Evolutionary conservation across 1,140 invertebrate species (phyloP).

Genomic region (Drosophila lini): DNA sequence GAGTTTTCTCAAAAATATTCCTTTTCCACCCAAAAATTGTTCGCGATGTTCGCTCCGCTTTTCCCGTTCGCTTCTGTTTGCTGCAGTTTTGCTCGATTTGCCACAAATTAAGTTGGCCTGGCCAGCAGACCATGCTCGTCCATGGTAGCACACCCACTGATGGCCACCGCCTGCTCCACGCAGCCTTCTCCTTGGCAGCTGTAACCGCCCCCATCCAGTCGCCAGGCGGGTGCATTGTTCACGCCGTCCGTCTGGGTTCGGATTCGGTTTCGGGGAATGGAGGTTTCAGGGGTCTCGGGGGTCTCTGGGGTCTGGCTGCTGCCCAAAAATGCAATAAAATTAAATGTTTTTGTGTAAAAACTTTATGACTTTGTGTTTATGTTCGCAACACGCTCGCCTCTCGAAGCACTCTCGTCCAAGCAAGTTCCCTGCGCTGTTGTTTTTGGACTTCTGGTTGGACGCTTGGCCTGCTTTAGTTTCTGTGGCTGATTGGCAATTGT

Average conservation of each 20-base stretch:
- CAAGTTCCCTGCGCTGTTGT: conserved; percentile 11
- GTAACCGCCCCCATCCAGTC: conserved; percentile 1
- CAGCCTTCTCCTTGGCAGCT: neutral
- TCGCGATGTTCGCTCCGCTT: conserved; percentile 11
- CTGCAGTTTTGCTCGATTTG: conserved; percentile 80
- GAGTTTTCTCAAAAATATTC: conserved; percentile 27
- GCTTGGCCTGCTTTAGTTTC: conserved; percentile 77
- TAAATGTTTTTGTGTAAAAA: conserved; percentile 82
- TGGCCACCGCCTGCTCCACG: neutral
- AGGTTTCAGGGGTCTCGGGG: neutral
- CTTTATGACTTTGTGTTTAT: conserved; percentile 82
- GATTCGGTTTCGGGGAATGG: conserved; percentile 10
- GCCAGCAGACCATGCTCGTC: conserved; percentile 61
- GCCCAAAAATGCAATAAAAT: conserved; percentile 82
- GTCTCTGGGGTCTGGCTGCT: conserved; percentile 61
- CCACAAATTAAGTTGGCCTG: conserved; percentile 78
- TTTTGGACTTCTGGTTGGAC: conserved; percentile 51
- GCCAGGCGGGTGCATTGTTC: conserved; percentile 43
- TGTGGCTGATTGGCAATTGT: conserved; percentile 57
- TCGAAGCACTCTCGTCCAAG: conserved; percentile 21
- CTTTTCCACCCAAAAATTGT: conserved; percentile 25
- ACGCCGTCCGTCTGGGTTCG: conserved; percentile 22
- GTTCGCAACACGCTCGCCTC: conserved; percentile 69
- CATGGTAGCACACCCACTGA: conserved; percentile 8
- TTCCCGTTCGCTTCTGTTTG: conserved; percentile 51